Base-by-base conservation (phyloP, 2,797 vertebrate species). In the Babyrousa celebensis region DNA sequence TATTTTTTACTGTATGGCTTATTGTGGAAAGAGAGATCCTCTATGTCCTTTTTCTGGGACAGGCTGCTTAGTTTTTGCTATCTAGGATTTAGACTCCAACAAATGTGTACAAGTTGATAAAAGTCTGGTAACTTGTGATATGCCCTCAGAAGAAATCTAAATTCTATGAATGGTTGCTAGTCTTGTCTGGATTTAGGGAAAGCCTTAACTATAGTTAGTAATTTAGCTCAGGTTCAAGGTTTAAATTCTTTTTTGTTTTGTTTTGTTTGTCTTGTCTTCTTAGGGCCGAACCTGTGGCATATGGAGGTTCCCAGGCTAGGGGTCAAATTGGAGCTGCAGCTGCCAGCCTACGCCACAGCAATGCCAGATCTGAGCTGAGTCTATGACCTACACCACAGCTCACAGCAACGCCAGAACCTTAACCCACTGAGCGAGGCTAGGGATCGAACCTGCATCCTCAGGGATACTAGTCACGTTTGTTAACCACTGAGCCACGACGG, bases 41-140 rank as follows among this genome's bases (percentile, higher is more conserved):
- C 3, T 70, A 79, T 25, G 2, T 52, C 16, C 20, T 92, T 94
- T 94, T 97, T 32, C 43, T 67, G 20, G 27, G 68, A 54, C 12
- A 29, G 43, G 85, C 43, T 68, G 91, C 12, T 74, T 94, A 84
- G n/a, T 75, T 84, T 92, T 95, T 91, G 43, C 40, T 85, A 17
- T 82, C 82, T 15, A 79, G 52, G 60, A 90, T 92, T 96, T 90
- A 92, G 58, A 86, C 89, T 91, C 14, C 21, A 70, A 43, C 7
- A 40, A 78, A 74, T 70, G 25, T 63, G 15, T 94, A 16, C 32
- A 93, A 79, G 21, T 93, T 94, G 70, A 70, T 89, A 48, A 93
- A 86, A 74, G 27, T 91, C 21, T 85, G 27, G 56, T 80, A 96
- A 92, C 27, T 6, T 43, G 43, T 91, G 25, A 60, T 84, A 32